Percentiles rank a stretch among this genome's conserved stretches.
Conservation (phyloP, 2,797 vertebrate genomes). For the Coendou prehensilis region DNA sequence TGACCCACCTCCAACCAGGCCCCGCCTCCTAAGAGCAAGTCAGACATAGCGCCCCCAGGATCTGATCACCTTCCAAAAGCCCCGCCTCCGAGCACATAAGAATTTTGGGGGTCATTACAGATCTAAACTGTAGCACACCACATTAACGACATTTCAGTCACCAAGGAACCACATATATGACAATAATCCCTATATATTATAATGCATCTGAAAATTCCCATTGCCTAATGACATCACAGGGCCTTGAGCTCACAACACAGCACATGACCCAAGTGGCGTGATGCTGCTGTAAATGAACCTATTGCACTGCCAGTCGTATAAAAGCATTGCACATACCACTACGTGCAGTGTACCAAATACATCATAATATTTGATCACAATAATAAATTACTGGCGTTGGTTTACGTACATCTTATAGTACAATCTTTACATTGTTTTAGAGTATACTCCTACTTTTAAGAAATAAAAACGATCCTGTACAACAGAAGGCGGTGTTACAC, state of each 20-base stretch:
- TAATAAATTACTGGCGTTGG: neutral
- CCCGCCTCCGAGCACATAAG: neutral
- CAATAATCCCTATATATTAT: neutral
- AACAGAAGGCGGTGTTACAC: neutral
- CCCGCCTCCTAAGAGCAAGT: neutral
- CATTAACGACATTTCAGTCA: neutral
- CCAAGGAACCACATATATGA: neutral
- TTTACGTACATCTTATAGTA: neutral
- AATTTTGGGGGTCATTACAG: neutral
- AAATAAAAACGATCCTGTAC: neutral
- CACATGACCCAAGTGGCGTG: neutral
- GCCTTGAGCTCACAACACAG: neutral
- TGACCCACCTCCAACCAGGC: neutral
- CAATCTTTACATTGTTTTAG: neutral
- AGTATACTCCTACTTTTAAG: neutral
- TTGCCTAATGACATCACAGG: neutral
- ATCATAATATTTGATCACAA: neutral
- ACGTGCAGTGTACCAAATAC: neutral
- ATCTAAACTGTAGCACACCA: neutral
- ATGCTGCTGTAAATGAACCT: neutral
- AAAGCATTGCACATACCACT: neutral
- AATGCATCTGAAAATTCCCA: neutral
- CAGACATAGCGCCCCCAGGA: neutral
- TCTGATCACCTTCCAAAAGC: neutral
- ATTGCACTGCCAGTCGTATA: neutral